phyloP scores from a whole-genome alignment of 2,797 vertebrate genomes.

The Ambastaia sidthimunki region DNA sequence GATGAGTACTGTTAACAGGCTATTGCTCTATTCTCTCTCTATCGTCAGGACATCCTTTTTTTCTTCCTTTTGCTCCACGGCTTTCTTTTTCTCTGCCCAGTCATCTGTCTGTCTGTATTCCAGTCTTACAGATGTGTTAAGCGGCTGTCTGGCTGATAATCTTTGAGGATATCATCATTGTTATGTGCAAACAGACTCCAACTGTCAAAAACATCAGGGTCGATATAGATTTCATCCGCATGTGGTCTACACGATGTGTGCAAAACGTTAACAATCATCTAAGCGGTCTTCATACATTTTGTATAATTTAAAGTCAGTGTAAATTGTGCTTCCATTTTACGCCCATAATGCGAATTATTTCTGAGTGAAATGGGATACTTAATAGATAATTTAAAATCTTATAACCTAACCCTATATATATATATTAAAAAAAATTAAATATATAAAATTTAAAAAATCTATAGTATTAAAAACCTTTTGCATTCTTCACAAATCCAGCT shows the following conservation, averaged over 20 bases:
- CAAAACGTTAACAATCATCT: neutral
- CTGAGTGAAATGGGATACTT: neutral
- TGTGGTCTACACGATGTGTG: neutral
- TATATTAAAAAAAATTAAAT: no score
- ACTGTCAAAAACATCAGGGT: conserved; percentile 7
- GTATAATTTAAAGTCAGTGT: neutral
- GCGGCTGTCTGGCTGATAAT: neutral
- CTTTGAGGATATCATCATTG: conserved; percentile 4
- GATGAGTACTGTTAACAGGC: conserved; percentile 36
- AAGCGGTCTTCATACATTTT: neutral
- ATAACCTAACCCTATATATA: no score
- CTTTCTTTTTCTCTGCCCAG: conserved; percentile 11
- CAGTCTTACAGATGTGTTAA: conserved; percentile 32
- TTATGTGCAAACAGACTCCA: conserved; percentile 24
- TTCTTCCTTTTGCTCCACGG: neutral
- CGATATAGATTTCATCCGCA: neutral
- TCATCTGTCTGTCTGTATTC: conserved; percentile 30
- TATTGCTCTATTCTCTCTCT: conserved; percentile 23
- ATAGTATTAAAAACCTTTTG: no score
- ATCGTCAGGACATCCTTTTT: neutral
- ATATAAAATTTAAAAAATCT: no score
- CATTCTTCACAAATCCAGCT: no score
- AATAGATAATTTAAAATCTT: neutral
- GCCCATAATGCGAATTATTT: neutral
- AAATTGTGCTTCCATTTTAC: neutral